phyloP scores from a whole-genome alignment of 2,113 vertebrate species.

The Dermatemys mawii region DNA sequence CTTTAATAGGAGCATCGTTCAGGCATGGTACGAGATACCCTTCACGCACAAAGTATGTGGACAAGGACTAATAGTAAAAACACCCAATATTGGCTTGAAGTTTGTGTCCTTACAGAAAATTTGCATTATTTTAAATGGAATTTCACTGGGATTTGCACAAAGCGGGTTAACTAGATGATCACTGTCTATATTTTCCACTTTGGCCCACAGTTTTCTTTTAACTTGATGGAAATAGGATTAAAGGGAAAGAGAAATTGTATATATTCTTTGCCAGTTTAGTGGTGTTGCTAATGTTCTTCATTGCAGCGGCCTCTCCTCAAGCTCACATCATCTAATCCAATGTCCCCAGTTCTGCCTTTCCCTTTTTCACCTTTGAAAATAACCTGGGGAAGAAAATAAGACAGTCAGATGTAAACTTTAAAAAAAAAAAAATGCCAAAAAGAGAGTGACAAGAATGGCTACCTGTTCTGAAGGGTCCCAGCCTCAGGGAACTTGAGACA shows the following conservation, averaged over 20 bases:
- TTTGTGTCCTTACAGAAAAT: conserved; percentile 69
- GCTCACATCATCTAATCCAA: conserved; percentile 92
- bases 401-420: neutral
- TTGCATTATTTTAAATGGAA: neutral
- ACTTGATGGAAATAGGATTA: neutral
- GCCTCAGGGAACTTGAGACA: neutral
- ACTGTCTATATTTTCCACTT: neutral
- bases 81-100: neutral
- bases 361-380: conserved; percentile 93
- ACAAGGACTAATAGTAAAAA: conserved; percentile 24
- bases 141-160: conserved; percentile 51
- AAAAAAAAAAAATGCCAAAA: neutral
- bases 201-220: conserved; percentile 12
- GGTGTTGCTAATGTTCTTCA: conserved; percentile 76
- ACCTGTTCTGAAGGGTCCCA: neutral
- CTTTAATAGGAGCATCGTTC: neutral
- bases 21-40: neutral
- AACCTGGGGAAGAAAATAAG: conserved; percentile 80
- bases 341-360: conserved; percentile 85
- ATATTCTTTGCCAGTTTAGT: neutral
- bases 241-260: neutral
- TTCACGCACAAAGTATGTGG: neutral
- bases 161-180: neutral
- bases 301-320: conserved; percentile 89
- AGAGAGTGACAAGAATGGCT: neutral